Percentiles rank a stretch among this genome's conserved stretches.
These are phyloP conservation scores for Drosophila seguyi DNA, from an alignment of 1,140 invertebrate species.

Conservation along the genomic window DNA sequence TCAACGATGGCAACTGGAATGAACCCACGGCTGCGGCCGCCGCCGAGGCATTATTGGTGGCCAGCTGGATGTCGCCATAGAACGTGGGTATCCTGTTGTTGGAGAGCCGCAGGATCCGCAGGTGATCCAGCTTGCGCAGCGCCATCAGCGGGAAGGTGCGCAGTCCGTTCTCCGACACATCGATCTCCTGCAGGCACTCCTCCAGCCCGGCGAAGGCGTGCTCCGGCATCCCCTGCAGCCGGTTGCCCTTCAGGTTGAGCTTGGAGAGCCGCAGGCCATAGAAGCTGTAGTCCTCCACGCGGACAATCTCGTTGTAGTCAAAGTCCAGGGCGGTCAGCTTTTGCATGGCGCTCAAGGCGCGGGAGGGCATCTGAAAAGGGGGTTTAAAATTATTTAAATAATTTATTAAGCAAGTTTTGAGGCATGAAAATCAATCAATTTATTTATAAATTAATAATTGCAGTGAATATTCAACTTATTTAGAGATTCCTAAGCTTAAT, in stretches of 20 bases:
- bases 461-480: too few species aligned
- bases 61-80: slow-evolving; percentile 72
- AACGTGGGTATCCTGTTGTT: slow-evolving; percentile 92
- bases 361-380: slow-evolving; percentile 89
- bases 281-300: slow-evolving; percentile 94
- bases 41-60: slow-evolving; percentile 83
- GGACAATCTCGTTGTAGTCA: slow-evolving; percentile 93
- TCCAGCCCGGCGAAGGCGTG: slow-evolving; percentile 94
- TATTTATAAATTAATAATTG: neutral
- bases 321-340: slow-evolving; percentile 92
- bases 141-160: slow-evolving; percentile 92
- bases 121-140: slow-evolving; percentile 90
- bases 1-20: slow-evolving; percentile 89
- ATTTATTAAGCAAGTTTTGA: too few species aligned
- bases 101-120: slow-evolving; percentile 90
- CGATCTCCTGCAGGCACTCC: slow-evolving; percentile 91
- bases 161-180: slow-evolving; percentile 94
- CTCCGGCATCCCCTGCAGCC: slow-evolving; percentile 91
- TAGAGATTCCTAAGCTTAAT: neutral
- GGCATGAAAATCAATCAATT: neutral
- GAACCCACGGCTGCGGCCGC: slow-evolving; percentile 55
- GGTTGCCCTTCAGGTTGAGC: slow-evolving; percentile 93
- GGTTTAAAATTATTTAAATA: neutral
- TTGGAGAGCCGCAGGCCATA: slow-evolving; percentile 93
- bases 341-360: slow-evolving; percentile 90